Evolutionary conservation across 2,797 vertebrate genomes (phyloP).

Genomic region (Peromyscus aztecus): DNA sequence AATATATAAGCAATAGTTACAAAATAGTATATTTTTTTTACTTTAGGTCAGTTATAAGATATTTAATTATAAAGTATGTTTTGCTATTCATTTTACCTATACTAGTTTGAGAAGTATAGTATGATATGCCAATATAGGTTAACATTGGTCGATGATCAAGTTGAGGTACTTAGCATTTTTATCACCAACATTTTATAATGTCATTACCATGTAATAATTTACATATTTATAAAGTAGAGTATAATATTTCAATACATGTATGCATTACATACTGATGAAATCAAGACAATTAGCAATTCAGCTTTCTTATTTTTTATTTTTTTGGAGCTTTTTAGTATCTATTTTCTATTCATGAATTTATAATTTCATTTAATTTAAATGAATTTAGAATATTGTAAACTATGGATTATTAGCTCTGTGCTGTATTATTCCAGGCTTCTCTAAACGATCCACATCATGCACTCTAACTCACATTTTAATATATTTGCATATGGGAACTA

Average conservation of each 20-base stretch:
- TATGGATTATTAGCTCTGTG: neutral
- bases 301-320: neutral
- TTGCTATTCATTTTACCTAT: neutral
- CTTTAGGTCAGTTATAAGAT: neutral
- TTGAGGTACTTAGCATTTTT: neutral
- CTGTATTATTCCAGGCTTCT: neutral
- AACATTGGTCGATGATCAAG: neutral
- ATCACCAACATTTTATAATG: neutral
- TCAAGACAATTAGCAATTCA: neutral
- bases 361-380: no score
- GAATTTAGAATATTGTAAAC: neutral
- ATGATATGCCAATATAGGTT: neutral
- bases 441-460: neutral
- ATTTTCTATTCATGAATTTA: neutral
- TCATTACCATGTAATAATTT: neutral
- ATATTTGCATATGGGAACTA: neutral
- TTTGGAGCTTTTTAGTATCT: neutral
- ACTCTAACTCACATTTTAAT: neutral
- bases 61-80: slow-evolving; percentile 10
- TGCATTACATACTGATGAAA: neutral
- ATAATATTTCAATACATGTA: neutral
- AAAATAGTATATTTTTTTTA: neutral
- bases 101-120: neutral
- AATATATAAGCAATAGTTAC: slow-evolving; percentile 13
- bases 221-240: neutral